Percentiles rank a stretch among this genome's conserved stretches.
phyloP scores from a whole-genome alignment of 2,888 invertebrate genomes.

The Cremastinae sp. region DNA sequence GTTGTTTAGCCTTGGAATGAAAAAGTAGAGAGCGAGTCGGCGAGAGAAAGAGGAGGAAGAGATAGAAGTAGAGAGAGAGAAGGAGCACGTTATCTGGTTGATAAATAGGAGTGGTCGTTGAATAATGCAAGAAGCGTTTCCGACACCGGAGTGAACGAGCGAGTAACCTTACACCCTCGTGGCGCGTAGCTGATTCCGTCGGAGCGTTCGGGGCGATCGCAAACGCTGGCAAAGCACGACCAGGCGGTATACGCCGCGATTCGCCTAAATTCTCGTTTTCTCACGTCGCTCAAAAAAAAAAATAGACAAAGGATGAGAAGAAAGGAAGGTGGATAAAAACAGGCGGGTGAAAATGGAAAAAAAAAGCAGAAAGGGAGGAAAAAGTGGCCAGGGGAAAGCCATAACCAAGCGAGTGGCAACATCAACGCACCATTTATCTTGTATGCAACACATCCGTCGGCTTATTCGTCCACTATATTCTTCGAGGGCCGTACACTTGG shows the following conservation, averaged over 20 bases:
- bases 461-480: neutral
- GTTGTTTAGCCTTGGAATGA: slow-evolving; percentile 30
- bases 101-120: slow-evolving; percentile 76
- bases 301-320: slow-evolving; percentile 4
- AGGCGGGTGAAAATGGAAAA: neutral
- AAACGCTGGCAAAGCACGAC: slow-evolving; percentile 48
- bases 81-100: slow-evolving; percentile 73
- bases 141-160: slow-evolving; percentile 69
- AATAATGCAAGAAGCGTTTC: slow-evolving; percentile 75
- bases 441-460: slow-evolving; percentile 14
- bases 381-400: slow-evolving; percentile 16
- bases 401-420: slow-evolving; percentile 2
- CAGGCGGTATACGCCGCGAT: slow-evolving; percentile 67
- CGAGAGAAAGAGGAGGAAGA: slow-evolving; percentile 43
- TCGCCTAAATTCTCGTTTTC: slow-evolving; percentile 67
- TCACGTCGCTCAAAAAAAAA: slow-evolving; percentile 33
- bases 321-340: slow-evolving; percentile 16
- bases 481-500: neutral
- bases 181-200: slow-evolving; percentile 36
- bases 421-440: slow-evolving; percentile 8
- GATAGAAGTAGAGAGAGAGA: slow-evolving; percentile 39
- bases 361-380: neutral
- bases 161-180: slow-evolving; percentile 71
- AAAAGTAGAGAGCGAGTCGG: slow-evolving; percentile 13
- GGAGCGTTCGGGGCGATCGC: slow-evolving; percentile 38